Evolutionary conservation across 2,888 invertebrate genomes (phyloP).

Genomic region (Eupeodes luniger): DNA sequence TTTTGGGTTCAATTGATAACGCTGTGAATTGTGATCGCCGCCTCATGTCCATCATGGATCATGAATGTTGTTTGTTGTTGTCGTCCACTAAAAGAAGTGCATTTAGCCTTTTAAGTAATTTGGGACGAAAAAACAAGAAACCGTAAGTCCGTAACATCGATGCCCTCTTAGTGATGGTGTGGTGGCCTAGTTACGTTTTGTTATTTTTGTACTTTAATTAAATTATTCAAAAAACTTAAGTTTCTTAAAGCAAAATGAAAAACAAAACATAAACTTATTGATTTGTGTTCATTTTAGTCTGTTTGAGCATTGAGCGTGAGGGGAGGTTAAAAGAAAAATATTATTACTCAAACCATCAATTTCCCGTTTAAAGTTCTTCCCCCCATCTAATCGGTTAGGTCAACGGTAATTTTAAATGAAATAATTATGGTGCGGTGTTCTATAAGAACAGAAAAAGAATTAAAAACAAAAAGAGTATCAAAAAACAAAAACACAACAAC

Average conservation of each 20-base stretch:
- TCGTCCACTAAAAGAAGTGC: constrained; percentile 23
- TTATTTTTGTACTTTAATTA: not conserved
- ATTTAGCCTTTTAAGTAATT: constrained; percentile 18
- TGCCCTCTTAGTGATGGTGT: constrained; percentile 18
- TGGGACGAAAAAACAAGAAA: not conserved
- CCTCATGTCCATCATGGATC: not conserved
- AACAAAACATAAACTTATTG: not conserved
- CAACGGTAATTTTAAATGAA: constrained; percentile 40
- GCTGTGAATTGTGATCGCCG: constrained; percentile 25
- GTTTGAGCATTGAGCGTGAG: no score
- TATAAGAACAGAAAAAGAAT: not conserved
- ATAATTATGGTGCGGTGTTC: constrained; percentile 43
- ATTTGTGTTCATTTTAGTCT: constrained; percentile 3
- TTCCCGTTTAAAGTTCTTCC: constrained; percentile 42
- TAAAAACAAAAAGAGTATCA: constrained; percentile 3
- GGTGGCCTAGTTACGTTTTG: constrained; percentile 17
- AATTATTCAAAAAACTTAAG: constrained; percentile 15
- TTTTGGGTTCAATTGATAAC: constrained; percentile 38
- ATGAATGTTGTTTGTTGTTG: not conserved
- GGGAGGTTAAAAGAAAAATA: not conserved
- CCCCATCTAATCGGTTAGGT: constrained; percentile 34
- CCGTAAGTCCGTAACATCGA: constrained; percentile 1
- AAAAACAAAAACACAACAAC: not conserved
- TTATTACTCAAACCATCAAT: constrained; percentile 40
- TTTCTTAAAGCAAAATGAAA: constrained; percentile 24